Percentiles rank a stretch among this genome's conserved stretches.
Conservation (phyloP, 2,888 invertebrate species). For the Blera fallax region DNA sequence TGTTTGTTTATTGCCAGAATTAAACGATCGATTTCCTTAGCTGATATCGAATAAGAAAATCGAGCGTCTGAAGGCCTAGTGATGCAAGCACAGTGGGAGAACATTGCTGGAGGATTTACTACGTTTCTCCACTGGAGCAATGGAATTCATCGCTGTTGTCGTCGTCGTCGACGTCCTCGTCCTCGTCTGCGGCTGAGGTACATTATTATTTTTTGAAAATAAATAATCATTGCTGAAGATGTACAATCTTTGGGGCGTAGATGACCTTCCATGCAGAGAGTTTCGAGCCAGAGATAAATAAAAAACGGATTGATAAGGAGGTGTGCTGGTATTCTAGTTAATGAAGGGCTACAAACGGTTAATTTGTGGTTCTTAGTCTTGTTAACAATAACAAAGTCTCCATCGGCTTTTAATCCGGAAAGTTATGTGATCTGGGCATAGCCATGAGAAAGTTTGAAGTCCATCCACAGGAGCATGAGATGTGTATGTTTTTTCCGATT, state of each 20-base stretch:
- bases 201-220: slow-evolving; percentile 17
- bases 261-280: slow-evolving; percentile 2
- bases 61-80: slow-evolving; percentile 12
- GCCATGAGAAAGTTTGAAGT: too few species aligned
- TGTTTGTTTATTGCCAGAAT: slow-evolving; percentile 73
- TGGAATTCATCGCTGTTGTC: slow-evolving; percentile 6
- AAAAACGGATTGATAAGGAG: not conserved
- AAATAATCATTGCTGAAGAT: slow-evolving; percentile 6
- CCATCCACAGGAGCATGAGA: too few species aligned
- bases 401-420: too few species aligned
- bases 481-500: too few species aligned
- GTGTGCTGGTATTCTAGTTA: not conserved
- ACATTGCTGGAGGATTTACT: not conserved
- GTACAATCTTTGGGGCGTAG: slow-evolving; percentile 13
- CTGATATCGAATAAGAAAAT: slow-evolving; percentile 54
- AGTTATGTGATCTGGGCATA: too few species aligned
- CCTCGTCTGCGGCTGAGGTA: not conserved
- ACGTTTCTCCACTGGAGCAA: slow-evolving; percentile 17
- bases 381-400: too few species aligned
- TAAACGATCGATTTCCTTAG: slow-evolving; percentile 71
- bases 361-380: too few species aligned
- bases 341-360: too few species aligned
- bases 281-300: not conserved
- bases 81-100: slow-evolving; percentile 14
- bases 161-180: not conserved